Evolutionary conservation across 2,888 invertebrate species (phyloP), one percentile per base, ranked within the genome.

Genomic region (Brachyptera putata): DNA sequence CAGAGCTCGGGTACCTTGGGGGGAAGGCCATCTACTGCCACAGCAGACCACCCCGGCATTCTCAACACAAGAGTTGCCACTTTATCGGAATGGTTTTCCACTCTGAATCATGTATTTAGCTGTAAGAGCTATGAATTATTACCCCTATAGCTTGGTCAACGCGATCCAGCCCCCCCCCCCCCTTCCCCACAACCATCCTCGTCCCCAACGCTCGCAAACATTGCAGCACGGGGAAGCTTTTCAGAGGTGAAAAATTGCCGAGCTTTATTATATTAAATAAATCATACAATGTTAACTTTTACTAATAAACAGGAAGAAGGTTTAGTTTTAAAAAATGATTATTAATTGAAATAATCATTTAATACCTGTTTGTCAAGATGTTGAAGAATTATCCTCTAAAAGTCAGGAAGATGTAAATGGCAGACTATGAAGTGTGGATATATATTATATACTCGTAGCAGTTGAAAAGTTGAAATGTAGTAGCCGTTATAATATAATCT

Each of bases 71-170:
- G 58, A 60, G 46, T 64, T 63, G 63, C 55, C 64, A 64, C 64
- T 64, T 63, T 64, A 60, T 56, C 57, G 57, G 58, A 64, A 63
- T 63, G 58, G 63, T 50, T 56, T 24, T 13, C 56, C 39, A 61
- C 64, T 60, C 64, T 63, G 64, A 61, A 50, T 58, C 53, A 61
- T 59, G 63, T 63, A 64, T 63, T n/a, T 61, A 61, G 63, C 61
- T 58, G 61, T 63, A 64, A 55, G n/a, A 46, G 46, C 59, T 61
- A 53, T 56, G 60, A 60, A 59, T 53, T 53, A 59, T 53, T 25
- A 41, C 56, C 56, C 41, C 24, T 16, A 14, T 21, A 43, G n/a
- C 16, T 4, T 5, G 46, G 46, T 43, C n/a, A n/a, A n/a, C n/a
- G n/a, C n/a, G n/a, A n/a, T n/a, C n/a, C n/a, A n/a, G n/a, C 11